Evolutionary conservation across 2,888 invertebrate genomes (phyloP).

Genomic region (Chloroclysta siterata): DNA sequence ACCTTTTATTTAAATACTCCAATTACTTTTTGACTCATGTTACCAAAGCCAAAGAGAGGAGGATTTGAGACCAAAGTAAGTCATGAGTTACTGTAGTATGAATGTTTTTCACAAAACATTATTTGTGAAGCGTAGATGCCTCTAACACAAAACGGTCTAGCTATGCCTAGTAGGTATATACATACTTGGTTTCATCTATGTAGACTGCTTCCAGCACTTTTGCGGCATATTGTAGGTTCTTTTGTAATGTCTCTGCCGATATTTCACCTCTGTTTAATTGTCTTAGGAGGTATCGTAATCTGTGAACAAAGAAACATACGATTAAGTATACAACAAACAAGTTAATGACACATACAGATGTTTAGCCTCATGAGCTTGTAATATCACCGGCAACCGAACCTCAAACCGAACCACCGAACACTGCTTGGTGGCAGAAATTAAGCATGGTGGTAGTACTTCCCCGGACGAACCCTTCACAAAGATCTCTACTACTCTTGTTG

Average conservation of each 20-base stretch:
- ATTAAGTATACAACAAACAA: constrained; percentile 1
- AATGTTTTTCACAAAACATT: no score
- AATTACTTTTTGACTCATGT: no score
- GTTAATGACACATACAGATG: not conserved
- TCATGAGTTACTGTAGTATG: no score
- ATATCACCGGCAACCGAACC: no score
- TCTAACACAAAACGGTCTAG: constrained; percentile 27
- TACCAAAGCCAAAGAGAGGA: no score
- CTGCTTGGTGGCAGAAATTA: no score
- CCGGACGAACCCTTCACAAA: no score
- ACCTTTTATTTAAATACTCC: no score
- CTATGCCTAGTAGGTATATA: constrained; percentile 45
- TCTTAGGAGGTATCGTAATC: constrained; percentile 95
- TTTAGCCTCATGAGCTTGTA: not conserved
- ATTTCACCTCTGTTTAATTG: constrained; percentile 95
- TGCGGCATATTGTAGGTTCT: constrained; percentile 96
- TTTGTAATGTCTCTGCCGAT: constrained; percentile 94
- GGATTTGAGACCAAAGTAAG: no score
- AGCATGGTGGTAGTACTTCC: no score
- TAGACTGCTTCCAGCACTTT: constrained; percentile 96
- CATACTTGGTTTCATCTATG: constrained; percentile 97
- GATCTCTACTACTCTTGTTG: no score
- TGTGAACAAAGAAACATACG: constrained; percentile 78
- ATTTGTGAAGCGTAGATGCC: constrained; percentile 46
- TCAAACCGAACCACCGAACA: no score